Percentiles rank a stretch among this genome's conserved stretches.
Evolutionary conservation across 2,888 invertebrate genomes (phyloP).

Genomic region (Noctua fimbriata): DNA sequence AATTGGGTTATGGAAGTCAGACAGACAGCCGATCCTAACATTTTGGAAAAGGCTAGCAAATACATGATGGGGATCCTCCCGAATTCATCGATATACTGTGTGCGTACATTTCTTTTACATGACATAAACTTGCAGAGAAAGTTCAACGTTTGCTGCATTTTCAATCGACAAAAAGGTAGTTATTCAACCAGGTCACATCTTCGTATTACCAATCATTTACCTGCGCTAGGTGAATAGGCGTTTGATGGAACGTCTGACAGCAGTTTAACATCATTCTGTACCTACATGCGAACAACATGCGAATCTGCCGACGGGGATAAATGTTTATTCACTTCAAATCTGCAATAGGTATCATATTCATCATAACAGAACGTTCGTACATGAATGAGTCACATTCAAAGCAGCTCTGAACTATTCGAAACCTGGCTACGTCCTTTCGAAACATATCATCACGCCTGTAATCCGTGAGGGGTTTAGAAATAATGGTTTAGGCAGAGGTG

Average conservation of each 20-base stretch:
- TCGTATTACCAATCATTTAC: conserved; percentile 12
- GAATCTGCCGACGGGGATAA: background rate
- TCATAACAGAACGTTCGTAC: background rate
- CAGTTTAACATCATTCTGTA: background rate
- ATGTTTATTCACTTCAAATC: background rate
- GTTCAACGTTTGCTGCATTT: conserved; percentile 45
- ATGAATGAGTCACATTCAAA: background rate
- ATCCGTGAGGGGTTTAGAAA: background rate
- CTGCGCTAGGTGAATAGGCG: background rate
- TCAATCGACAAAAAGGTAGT: conserved; percentile 30
- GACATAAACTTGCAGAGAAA: conserved; percentile 49
- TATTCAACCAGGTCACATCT: conserved; percentile 34
- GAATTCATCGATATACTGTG: conserved; percentile 3
- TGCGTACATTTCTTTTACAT: conserved; percentile 23
- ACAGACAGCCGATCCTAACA: background rate
- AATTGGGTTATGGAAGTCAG: background rate
- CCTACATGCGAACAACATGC: background rate
- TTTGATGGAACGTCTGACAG: background rate
- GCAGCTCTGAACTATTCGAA: background rate
- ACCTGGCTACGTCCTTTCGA: background rate
- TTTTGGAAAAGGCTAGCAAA: background rate
- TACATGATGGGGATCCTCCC: background rate
- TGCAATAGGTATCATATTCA: background rate
- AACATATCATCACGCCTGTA: background rate
- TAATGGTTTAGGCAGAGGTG: background rate